Evolutionary conservation across 2,888 invertebrate species (phyloP).

Genomic region (Synanthedon tipuliformis): DNA sequence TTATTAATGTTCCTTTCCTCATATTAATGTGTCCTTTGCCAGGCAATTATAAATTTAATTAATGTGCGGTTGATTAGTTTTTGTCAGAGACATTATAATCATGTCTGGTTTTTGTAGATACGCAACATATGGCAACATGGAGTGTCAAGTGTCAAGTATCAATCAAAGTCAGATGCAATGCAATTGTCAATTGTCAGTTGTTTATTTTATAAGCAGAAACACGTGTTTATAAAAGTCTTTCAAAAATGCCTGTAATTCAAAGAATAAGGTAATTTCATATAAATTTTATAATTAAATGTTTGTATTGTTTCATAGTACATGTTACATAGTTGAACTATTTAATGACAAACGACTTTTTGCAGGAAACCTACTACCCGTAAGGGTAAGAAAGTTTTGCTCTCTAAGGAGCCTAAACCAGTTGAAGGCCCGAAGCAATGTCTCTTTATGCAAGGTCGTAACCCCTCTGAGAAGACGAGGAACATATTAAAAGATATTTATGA

Average conservation of each 20-base stretch:
- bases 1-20: too few species aligned
- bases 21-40: too few species aligned
- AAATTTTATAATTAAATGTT: not conserved
- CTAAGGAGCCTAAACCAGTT: slow-evolving; percentile 86
- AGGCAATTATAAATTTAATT: too few species aligned
- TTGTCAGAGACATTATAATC: too few species aligned
- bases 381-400: slow-evolving; percentile 85
- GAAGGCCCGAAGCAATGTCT: slow-evolving; percentile 89
- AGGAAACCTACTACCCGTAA: slow-evolving; percentile 91
- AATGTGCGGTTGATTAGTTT: too few species aligned
- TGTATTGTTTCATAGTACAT: not conserved
- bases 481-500: slow-evolving; percentile 88
- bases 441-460: slow-evolving; percentile 87
- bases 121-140: too few species aligned
- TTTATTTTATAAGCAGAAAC: not conserved
- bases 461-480: slow-evolving; percentile 76
- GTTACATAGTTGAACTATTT: not conserved
- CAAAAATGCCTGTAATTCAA: slow-evolving; percentile 47
- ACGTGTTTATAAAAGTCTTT: not conserved
- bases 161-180: too few species aligned
- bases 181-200: too few species aligned
- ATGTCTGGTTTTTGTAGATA: too few species aligned
- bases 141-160: too few species aligned
- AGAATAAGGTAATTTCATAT: slow-evolving; percentile 40
- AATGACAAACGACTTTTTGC: slow-evolving; percentile 18